phyloP scores from a whole-genome alignment of 2,888 invertebrate genomes.

The Chrysomela aeneicollis region DNA sequence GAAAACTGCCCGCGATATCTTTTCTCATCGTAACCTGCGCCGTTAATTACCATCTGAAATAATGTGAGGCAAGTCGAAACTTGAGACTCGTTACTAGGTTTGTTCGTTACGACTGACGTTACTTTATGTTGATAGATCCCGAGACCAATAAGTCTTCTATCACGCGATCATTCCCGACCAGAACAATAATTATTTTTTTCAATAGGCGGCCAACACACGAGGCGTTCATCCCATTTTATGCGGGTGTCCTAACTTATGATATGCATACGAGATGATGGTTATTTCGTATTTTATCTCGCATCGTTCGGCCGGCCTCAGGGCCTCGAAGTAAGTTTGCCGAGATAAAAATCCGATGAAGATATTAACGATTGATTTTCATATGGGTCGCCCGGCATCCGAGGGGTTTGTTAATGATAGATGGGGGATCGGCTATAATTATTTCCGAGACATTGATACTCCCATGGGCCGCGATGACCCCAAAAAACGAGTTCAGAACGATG shows the following conservation, averaged over 20 bases:
- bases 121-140: conserved; percentile 56
- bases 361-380: conserved; percentile 21
- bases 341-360: conserved; percentile 24
- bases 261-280: conserved; percentile 39
- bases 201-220: conserved; percentile 31
- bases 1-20: conserved; percentile 31
- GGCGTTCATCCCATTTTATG: conserved; percentile 37
- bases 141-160: conserved; percentile 43
- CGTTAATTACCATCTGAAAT: conserved; percentile 58
- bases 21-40: conserved; percentile 46
- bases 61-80: conserved; percentile 57
- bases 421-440: background rate
- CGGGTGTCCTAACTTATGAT: conserved; percentile 44
- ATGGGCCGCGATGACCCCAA: background rate
- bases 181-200: conserved; percentile 43
- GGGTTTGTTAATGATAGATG: background rate
- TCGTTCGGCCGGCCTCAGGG: conserved; percentile 22
- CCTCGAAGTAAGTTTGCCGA: conserved; percentile 21
- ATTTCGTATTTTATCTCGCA: conserved; percentile 32
- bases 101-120: conserved; percentile 39
- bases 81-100: conserved; percentile 53
- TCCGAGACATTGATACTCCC: background rate
- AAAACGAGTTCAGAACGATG: background rate
- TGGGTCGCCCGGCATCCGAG: background rate
- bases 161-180: conserved; percentile 34